Evolutionary conservation across 2,888 invertebrate genomes (phyloP), one percentile per base, ranked within the genome.

Genomic region (Eugnorisma glareosa): DNA sequence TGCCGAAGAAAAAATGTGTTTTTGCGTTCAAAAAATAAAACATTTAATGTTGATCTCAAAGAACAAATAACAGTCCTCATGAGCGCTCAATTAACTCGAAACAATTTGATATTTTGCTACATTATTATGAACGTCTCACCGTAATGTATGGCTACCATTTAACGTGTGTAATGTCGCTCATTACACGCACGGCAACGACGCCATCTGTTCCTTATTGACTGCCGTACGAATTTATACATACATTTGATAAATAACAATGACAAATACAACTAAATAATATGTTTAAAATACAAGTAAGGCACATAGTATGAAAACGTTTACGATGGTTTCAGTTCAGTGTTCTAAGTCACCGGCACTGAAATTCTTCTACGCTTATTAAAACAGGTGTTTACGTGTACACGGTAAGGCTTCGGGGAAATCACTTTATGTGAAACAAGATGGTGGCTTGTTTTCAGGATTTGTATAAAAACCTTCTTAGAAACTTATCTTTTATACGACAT

Each of bases 121-220:
- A 77, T 77, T 61, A 81, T 73, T 86, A 78, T 77, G 74, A 83
- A 73, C 76, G 67, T 82, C 57, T 59, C 37, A 45, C 68, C 71
- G 73, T 81, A 83, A 87, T 77, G 61, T 83, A 79, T 85, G 61
- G 69, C 71, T 57, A 63, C 71, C 80, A 82, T 79, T 83, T 77
- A 82, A 45, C 75, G 75, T 71, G 74, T 73, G 67, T 69, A 77
- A 73, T 73, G 81, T 82, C 83, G 79, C 84, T 87, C 86, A 86
- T 88, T 83, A 86, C 77, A 82, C 45, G 67, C 64, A 67, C 61
- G 64, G 63, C 78, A 68, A 35, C 43, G 40, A 59, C 77, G 70
- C 85, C 87, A 88, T 84, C 71, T 88, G 86, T 79, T 79, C 67
- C 69, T 69, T 82, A 86, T 86, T 81, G 86, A 86, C 79, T 84